A percentile compares a stretch with the other conserved stretches of the same genome.
phyloP scores from a whole-genome alignment of 2,113 vertebrate genomes.

The Centrocercus urophasianus region DNA sequence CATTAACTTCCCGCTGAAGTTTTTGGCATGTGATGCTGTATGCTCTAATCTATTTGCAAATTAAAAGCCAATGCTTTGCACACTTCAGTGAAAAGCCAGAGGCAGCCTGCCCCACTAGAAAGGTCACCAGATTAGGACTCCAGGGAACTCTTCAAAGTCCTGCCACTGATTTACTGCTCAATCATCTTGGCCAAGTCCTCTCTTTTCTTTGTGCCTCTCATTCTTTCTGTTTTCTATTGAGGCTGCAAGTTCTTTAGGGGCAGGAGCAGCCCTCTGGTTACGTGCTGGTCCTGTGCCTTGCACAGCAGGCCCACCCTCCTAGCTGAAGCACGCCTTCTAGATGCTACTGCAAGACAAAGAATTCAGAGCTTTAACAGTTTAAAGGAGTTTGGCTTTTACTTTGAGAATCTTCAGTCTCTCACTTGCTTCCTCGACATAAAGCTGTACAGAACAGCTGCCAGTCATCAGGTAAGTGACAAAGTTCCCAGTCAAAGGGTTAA shows the following conservation, averaged over 20 bases:
- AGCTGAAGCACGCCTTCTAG: not conserved
- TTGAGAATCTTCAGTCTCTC: not conserved
- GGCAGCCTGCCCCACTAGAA: constrained; percentile 62
- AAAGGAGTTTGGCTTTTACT: constrained; percentile 2
- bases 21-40: constrained; percentile 37
- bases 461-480: not conserved
- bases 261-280: not conserved
- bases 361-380: constrained; percentile 8
- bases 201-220: constrained; percentile 47
- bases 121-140: constrained; percentile 64
- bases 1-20: constrained; percentile 43
- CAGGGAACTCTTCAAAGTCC: constrained; percentile 43
- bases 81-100: constrained; percentile 70
- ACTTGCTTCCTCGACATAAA: not conserved
- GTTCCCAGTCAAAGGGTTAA: constrained; percentile 63
- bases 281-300: not conserved
- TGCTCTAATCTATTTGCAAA: constrained; percentile 68
- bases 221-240: constrained; percentile 55
- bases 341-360: constrained; percentile 25
- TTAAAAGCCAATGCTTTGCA: constrained; percentile 61
- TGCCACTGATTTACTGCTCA: constrained; percentile 66
- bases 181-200: constrained; percentile 41
- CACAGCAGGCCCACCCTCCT: not conserved
- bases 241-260: constrained; percentile 36
- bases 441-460: constrained; percentile 8